Evolutionary conservation across 2,797 vertebrate species (phyloP).

Genomic region (Sebastes oblongus): DNA sequence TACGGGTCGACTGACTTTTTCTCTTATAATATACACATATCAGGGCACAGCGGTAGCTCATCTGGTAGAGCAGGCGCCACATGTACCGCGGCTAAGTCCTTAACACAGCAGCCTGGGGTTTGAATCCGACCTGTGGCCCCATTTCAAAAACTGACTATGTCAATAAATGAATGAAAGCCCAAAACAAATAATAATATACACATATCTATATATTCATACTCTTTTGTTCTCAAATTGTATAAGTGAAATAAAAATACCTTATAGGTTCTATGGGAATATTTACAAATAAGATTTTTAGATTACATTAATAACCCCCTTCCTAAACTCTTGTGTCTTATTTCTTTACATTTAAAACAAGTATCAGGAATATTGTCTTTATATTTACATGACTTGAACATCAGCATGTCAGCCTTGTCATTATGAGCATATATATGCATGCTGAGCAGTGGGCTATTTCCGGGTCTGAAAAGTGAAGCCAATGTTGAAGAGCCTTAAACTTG

Average conservation of each 20-base stretch:
- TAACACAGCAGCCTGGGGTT: no score
- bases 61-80: no score
- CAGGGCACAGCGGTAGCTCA: no score
- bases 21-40: not conserved
- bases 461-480: no score
- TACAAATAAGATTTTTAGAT: not conserved
- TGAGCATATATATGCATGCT: not conserved
- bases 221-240: not conserved
- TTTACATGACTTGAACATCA: not conserved
- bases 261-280: not conserved
- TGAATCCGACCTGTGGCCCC: no score
- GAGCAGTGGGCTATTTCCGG: no score
- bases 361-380: not conserved
- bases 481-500: accelerated
- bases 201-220: not conserved
- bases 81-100: no score
- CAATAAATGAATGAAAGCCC: no score
- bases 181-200: not conserved
- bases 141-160: no score
- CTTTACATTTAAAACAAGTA: not conserved
- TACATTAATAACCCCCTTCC: not conserved
- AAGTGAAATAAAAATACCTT: not conserved
- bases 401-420: not conserved
- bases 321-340: not conserved
- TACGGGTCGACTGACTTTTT: not conserved